A percentile compares a stretch with the other conserved stretches of the same genome.
Conservation (phyloP, 2,797 vertebrate species). For the Sebastes baramenuke region DNA sequence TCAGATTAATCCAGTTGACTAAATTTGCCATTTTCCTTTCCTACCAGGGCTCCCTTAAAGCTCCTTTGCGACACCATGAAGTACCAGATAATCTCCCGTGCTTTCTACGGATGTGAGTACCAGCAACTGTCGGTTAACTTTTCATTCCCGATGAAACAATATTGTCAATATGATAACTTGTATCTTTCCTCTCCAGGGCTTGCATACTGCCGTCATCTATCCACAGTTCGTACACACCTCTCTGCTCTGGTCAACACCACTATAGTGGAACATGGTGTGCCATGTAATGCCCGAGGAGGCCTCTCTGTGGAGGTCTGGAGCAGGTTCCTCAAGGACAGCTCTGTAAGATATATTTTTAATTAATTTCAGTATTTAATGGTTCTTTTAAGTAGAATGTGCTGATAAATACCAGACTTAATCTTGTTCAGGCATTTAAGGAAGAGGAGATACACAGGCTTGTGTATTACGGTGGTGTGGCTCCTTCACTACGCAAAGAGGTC, state of each 20-base stretch:
- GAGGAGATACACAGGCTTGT: conserved; percentile 92
- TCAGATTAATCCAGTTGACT: conserved; percentile 10
- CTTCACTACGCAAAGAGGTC: conserved; percentile 91
- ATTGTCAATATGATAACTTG: not conserved
- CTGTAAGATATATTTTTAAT: conserved; percentile 76
- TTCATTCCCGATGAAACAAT: not conserved
- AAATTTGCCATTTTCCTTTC: conserved; percentile 19
- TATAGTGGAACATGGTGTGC: conserved; percentile 88
- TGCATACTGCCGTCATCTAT: conserved; percentile 96
- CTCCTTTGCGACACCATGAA: conserved; percentile 99
- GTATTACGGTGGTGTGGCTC: conserved; percentile 94
- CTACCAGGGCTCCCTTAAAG: conserved; percentile 91
- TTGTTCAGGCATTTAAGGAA: conserved; percentile 88
- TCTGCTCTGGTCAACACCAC: conserved; percentile 93
- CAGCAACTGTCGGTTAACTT: not conserved
- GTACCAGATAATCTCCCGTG: conserved; percentile 98
- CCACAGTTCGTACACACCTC: conserved; percentile 95
- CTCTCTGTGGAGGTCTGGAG: conserved; percentile 91
- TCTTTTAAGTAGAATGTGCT: not conserved
- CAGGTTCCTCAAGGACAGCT: conserved; percentile 88
- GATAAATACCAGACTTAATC: not conserved
- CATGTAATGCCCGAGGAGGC: conserved; percentile 83
- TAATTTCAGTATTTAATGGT: not conserved
- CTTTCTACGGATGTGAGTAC: conserved; percentile 96
- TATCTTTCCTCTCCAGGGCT: conserved; percentile 84